These are phyloP conservation scores for Andrena bicolor DNA, from an alignment of 2,888 invertebrate species.

Conservation along the genomic window DNA sequence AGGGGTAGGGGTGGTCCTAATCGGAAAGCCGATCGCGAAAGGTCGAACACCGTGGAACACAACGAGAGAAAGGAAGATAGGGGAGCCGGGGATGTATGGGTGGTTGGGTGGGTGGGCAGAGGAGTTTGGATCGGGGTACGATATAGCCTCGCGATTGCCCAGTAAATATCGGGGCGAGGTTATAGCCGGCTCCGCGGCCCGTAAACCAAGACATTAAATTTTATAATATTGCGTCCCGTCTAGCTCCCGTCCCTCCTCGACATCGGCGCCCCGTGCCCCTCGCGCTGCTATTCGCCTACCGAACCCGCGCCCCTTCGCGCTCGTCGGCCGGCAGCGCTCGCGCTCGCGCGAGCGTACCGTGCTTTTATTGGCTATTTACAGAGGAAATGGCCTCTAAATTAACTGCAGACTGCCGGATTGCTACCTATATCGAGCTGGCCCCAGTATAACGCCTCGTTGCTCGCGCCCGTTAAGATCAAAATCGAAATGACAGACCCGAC, in stretches of 20 bases:
- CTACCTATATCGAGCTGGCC: slow-evolving; percentile 77
- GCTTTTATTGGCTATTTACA: slow-evolving; percentile 85
- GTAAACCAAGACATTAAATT: slow-evolving; percentile 85
- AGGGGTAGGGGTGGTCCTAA: slow-evolving; percentile 9
- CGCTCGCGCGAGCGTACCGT: slow-evolving; percentile 68
- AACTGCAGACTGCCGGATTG: slow-evolving; percentile 84
- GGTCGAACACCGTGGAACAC: slow-evolving; percentile 26
- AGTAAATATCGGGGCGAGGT: slow-evolving; percentile 83
- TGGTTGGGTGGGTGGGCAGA: neutral
- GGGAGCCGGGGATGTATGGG: neutral
- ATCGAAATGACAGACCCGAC: slow-evolving; percentile 74
- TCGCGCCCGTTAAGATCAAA: slow-evolving; percentile 74
- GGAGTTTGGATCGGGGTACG: slow-evolving; percentile 64
- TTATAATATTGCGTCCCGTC: slow-evolving; percentile 84
- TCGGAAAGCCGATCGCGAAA: slow-evolving; percentile 33
- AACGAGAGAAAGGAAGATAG: slow-evolving; percentile 29
- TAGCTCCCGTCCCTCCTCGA: slow-evolving; percentile 71
- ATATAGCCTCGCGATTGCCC: slow-evolving; percentile 80
- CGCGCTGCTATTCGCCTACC: slow-evolving; percentile 47
- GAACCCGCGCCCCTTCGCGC: slow-evolving; percentile 61
- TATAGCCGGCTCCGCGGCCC: slow-evolving; percentile 82
- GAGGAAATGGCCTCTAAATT: slow-evolving; percentile 85
- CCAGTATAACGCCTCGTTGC: slow-evolving; percentile 70
- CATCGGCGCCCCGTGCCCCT: slow-evolving; percentile 52
- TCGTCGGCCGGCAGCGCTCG: slow-evolving; percentile 40